Conservation (phyloP, 1,140 invertebrate genomes). For the Drosophila murphyi region DNA sequence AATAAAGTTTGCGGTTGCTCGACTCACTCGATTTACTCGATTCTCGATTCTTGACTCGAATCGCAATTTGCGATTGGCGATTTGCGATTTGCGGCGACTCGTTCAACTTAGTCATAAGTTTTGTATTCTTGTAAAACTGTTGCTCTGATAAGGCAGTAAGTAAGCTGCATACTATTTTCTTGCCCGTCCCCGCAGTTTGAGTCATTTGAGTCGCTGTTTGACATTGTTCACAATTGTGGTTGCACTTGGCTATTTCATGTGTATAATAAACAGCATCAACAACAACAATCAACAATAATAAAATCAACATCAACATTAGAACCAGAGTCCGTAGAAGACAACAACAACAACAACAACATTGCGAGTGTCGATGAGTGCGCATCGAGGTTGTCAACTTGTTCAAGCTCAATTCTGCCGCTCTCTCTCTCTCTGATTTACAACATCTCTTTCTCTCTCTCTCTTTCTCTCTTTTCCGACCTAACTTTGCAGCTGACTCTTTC, state of each 20-base stretch:
- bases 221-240: slow-evolving; percentile 68
- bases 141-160: slow-evolving; percentile 29
- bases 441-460: slow-evolving; percentile 1
- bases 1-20: slow-evolving; percentile 43
- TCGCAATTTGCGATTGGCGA: too few relatives aligned
- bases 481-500: slow-evolving; percentile 29
- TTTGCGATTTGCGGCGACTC: not conserved
- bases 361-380: slow-evolving; percentile 53
- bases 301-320: slow-evolving; percentile 5
- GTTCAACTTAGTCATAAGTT: slow-evolving; percentile 50
- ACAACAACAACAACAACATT: not conserved
- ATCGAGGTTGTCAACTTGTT: slow-evolving; percentile 64
- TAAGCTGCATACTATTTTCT: slow-evolving; percentile 19
- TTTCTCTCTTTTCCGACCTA: slow-evolving; percentile 15
- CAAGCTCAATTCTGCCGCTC: slow-evolving; percentile 55
- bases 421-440: slow-evolving; percentile 6
- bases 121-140: slow-evolving; percentile 38
- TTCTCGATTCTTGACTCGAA: too few relatives aligned
- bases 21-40: not conserved
- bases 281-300: not conserved
- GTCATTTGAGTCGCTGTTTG: slow-evolving; percentile 67
- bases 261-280: slow-evolving; percentile 3
- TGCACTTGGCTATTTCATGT: slow-evolving; percentile 51
- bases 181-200: slow-evolving; percentile 20
- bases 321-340: slow-evolving; percentile 17